phyloP scores from a whole-genome alignment of 2,113 vertebrate species.

The Colistium nudipinnis region DNA sequence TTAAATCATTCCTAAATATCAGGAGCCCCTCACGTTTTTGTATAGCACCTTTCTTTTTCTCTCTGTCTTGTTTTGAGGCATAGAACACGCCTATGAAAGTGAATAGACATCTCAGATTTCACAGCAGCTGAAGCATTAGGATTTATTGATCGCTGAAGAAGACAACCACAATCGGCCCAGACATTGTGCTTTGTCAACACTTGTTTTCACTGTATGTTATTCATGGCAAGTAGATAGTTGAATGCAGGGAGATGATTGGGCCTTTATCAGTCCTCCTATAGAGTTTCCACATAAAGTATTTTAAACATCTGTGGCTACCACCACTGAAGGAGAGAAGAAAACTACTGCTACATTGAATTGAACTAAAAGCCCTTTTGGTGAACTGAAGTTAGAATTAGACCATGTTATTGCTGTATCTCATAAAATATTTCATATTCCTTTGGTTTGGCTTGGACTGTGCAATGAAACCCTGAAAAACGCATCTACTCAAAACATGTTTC shows the following conservation, averaged over 20 bases:
- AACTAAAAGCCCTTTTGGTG: background rate
- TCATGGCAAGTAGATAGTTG: background rate
- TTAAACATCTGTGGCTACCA: too few relatives aligned
- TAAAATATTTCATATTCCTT: background rate
- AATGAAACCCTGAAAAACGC: background rate
- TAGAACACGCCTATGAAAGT: background rate
- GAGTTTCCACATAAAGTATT: too few relatives aligned
- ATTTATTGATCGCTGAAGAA: background rate
- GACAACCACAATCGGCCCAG: background rate
- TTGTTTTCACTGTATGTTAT: background rate
- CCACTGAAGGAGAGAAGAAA: too few relatives aligned
- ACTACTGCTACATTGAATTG: background rate
- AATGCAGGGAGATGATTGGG: background rate
- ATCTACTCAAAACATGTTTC: background rate
- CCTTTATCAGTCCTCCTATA: background rate
- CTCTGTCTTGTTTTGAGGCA: background rate
- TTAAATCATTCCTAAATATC: constrained; percentile 23
- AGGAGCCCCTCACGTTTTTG: background rate
- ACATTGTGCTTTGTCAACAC: too few relatives aligned
- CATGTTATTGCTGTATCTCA: background rate
- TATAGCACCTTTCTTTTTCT: background rate
- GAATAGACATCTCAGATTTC: background rate
- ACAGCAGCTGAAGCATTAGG: background rate
- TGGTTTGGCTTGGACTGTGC: background rate
- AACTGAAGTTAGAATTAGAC: background rate